Percentiles rank a stretch among this genome's conserved stretches.
Conservation (phyloP, 2,888 invertebrate species). For the Megamerina dolium region DNA sequence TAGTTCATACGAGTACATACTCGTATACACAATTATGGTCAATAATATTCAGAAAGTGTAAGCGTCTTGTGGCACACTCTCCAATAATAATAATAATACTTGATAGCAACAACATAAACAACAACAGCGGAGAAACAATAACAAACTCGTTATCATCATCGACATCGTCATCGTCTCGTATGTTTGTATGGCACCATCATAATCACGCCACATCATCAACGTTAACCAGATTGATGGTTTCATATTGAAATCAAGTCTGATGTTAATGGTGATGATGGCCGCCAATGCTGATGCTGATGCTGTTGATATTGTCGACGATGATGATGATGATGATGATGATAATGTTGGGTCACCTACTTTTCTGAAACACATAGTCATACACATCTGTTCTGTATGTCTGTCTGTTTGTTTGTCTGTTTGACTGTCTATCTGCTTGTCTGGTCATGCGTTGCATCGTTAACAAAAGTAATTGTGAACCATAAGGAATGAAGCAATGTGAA, state of each 20-base stretch:
- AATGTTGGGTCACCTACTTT: conserved; percentile 34
- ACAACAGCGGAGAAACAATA: not conserved
- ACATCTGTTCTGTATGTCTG: not conserved
- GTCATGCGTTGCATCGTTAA: conserved; percentile 15
- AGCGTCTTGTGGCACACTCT: too few species aligned
- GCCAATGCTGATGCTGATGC: not conserved
- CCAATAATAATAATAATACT: too few species aligned
- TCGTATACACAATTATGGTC: too few species aligned
- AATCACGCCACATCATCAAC: too few species aligned
- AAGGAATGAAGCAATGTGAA: conserved; percentile 3
- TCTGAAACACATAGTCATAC: conserved; percentile 13
- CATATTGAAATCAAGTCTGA: conserved; percentile 1
- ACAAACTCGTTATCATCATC: too few species aligned
- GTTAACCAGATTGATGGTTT: conserved; percentile 16
- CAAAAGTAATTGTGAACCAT: conserved; percentile 9
- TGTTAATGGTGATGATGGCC: not conserved
- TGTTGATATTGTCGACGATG: conserved; percentile 20
- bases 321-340: conserved; percentile 9
- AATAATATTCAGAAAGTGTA: too few species aligned
- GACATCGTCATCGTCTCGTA: too few species aligned
- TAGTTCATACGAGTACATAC: too few species aligned
- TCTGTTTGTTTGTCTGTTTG: not conserved
- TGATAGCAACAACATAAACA: too few species aligned
- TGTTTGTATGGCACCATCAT: too few species aligned
- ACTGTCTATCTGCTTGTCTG: not conserved